Conservation (phyloP, 2,797 vertebrate species). For the Neopelma chrysocephalum region DNA sequence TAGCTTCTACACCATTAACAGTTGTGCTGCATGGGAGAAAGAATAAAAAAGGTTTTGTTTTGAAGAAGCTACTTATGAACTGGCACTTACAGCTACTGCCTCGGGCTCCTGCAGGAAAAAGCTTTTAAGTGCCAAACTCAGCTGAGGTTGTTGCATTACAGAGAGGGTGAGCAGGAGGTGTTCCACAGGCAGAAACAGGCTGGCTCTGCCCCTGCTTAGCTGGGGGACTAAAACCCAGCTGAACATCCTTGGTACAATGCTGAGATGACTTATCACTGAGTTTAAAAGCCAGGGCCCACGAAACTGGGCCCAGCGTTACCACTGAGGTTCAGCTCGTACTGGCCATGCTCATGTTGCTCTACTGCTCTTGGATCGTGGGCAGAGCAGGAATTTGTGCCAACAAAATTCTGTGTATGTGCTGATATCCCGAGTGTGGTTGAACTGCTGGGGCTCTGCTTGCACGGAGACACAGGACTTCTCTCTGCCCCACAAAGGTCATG, state of each 20-base stretch:
- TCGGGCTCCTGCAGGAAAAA: background rate
- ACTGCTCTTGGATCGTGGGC: background rate
- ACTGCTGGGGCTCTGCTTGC: background rate
- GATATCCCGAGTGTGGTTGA: rapidly evolving
- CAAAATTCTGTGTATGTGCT: rapidly evolving
- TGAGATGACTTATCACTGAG: background rate
- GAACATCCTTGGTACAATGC: rapidly evolving
- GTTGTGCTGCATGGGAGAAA: background rate
- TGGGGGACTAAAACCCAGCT: background rate
- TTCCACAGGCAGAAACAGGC: background rate
- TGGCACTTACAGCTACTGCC: constrained; percentile 27
- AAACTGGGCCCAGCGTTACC: background rate
- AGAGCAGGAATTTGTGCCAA: background rate
- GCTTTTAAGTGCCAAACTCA: background rate
- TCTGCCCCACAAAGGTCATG: background rate
- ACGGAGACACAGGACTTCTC: background rate
- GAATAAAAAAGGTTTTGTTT: constrained; percentile 21
- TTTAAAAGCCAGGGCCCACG: background rate
- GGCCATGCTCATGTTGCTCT: rapidly evolving
- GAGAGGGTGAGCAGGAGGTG: background rate
- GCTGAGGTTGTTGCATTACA: background rate
- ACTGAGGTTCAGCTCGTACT: rapidly evolving
- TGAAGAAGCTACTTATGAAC: background rate
- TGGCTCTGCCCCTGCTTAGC: background rate
- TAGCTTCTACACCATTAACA: background rate